Evolutionary conservation across 2,113 vertebrate species (phyloP), one percentile per base, ranked within the genome.

Genomic region (Rhinichthys klamathensis): DNA sequence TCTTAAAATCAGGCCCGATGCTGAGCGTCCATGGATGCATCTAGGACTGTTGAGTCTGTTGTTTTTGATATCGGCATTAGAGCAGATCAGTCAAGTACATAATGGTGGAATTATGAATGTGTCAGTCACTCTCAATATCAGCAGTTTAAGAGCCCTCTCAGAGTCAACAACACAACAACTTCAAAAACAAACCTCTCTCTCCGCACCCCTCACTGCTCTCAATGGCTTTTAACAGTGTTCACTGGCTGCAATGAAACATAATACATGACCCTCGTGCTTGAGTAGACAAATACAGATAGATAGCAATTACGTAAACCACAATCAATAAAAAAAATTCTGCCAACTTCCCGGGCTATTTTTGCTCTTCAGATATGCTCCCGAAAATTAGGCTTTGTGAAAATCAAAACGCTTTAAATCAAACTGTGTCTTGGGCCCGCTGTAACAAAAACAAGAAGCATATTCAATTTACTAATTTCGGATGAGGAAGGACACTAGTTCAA

Each of bases 401-500:
- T 83, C 85, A 86, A n/a, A 9, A 89, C 84, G 82, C 80, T 82
- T 67, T 85, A 89, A 87, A 89, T 89, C 81, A 88, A 87, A 87
- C 85, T 61, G 74, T 76, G 44, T 86, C 85, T 46, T 65, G 69
- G 81, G 83, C 85, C 63, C 32, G 81, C 86, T 84, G 76, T 38
- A 60, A 81, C 74, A 87, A 91, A 92, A 92, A 92, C 89, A 93
- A 89, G 88, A 89, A 89, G 75, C 80, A 76, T 87, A 92, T 94
- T 93, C 80, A 86, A 93, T 94, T 93, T 93, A 93, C 92, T 92
- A 90, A 92, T 94, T 94, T 90, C n/a, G 83, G 90, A 93, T 92
- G 87, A 93, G 93, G 93, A 94, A 93, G 91, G 93, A 93, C 93
- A 92, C 93, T 90, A 91, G 92, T 93, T 93, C 93, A 93, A 92